phyloP scores from a whole-genome alignment of 2,797 vertebrate genomes.

The Sebastes melanostomus region DNA sequence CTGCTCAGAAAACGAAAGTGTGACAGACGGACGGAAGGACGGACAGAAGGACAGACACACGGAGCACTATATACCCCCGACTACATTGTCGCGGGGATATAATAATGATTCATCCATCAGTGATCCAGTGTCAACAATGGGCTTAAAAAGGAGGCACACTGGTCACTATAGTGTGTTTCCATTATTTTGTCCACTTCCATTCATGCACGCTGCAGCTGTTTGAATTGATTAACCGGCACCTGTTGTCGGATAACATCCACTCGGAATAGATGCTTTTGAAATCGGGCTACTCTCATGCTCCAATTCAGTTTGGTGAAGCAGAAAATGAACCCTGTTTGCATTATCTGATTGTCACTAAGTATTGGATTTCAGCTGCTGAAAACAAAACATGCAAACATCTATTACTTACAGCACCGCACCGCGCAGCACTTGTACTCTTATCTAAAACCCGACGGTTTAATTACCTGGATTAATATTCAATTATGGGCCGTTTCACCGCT shows the following conservation, averaged over 20 bases:
- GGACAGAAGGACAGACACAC: too few relatives aligned
- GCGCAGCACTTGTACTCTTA: background rate
- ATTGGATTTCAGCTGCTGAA: constrained; percentile 39
- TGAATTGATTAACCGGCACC: constrained; percentile 41
- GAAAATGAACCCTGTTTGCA: constrained; percentile 57
- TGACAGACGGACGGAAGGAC: too few relatives aligned
- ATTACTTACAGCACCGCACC: background rate
- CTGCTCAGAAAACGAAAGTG: too few relatives aligned
- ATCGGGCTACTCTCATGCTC: background rate
- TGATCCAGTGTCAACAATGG: background rate
- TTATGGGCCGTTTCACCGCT: background rate
- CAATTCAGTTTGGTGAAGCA: constrained; percentile 45
- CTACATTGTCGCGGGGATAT: too few relatives aligned
- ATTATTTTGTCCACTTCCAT: background rate
- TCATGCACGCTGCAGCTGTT: background rate
- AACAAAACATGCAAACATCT: constrained; percentile 32
- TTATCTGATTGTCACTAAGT: constrained; percentile 43
- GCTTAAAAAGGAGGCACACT: background rate
- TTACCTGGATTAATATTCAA: constrained; percentile 30
- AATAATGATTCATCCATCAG: background rate
- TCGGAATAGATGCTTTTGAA: constrained; percentile 24
- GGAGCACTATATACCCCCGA: too few relatives aligned
- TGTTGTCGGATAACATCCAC: constrained; percentile 7
- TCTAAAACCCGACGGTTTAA: constrained; percentile 15
- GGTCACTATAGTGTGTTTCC: background rate